Base-by-base conservation (phyloP, 2,113 vertebrate species). In the Vidua macroura region DNA sequence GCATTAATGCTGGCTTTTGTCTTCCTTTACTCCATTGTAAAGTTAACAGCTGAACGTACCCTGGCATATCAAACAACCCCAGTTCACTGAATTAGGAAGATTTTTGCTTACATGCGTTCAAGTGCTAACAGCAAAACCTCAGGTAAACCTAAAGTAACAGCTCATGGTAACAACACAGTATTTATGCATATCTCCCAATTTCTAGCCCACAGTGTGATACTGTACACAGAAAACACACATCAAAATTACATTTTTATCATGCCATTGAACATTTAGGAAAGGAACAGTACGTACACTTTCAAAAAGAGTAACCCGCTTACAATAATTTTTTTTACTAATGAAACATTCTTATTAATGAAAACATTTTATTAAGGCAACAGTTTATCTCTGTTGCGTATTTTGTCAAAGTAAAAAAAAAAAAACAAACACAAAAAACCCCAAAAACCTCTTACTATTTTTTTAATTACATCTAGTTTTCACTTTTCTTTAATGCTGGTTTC, bases 161-260 rank as follows among this genome's bases (percentile, higher is more conserved):
- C 41, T 53, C 46, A 35, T 3, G 1, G 10, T 51, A 68, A 53
- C n/a, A 73, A 15, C 31, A 52, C 17, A n/a, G 21, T 15, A 46
- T 41, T 74, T 53, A 25, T 1, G 0, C 1, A 1, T 4, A 6
- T 16, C 62, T 76, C 44, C 55, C 12, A 13, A 11, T 15, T 77
- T 68, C 53, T n/a, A 52, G 41, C 23, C 43, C 37, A 74, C 1
- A 4, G 10, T 30, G 41, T 24, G 18, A 53, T 15, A n/a, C 22
- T 8, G 17, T 7, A 55, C 55, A 79, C 48, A 79, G 66, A 88
- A 70, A 31, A 59, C 28, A 39, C 6, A 75, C 25, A 70, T 4
- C 23, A 63, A 41, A 80, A 69, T 2, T 33, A 27, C 28, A 37
- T 62, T 89, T 79, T 88, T 66, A 60, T 33, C 39, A 20, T 13